These are phyloP conservation scores for Diplodus sargus DNA, from an alignment of 2,797 vertebrate species.

Conservation along the genomic window DNA sequence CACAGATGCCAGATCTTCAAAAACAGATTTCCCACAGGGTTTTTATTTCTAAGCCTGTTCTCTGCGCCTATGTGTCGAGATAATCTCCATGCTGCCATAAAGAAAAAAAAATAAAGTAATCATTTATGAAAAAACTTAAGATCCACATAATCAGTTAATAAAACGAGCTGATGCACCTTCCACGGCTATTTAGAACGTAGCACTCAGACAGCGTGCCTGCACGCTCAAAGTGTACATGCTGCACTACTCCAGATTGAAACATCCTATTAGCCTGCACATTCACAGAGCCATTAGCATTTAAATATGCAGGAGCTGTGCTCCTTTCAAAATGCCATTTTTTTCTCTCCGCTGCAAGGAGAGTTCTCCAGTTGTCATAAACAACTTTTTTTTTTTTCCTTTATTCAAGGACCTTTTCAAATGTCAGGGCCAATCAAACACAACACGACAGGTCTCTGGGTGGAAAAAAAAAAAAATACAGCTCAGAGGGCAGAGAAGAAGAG, in stretches of 20 bases:
- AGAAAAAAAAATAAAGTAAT: slow-evolving; percentile 46
- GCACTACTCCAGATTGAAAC: slow-evolving; percentile 73
- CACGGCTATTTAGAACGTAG: slow-evolving; percentile 62
- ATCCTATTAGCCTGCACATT: slow-evolving; percentile 79
- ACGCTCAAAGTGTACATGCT: slow-evolving; percentile 65
- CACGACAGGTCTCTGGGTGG: slow-evolving; percentile 77
- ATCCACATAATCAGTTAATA: slow-evolving; percentile 67
- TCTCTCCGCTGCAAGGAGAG: slow-evolving; percentile 76
- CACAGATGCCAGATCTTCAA: slow-evolving; percentile 62
- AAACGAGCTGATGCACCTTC: slow-evolving; percentile 68
- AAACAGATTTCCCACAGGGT: slow-evolving; percentile 57
- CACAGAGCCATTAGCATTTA: slow-evolving; percentile 82
- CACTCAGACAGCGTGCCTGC: slow-evolving; percentile 66
- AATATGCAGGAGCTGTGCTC: slow-evolving; percentile 81
- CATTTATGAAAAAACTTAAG: slow-evolving; percentile 43
- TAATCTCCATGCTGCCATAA: slow-evolving; percentile 54
- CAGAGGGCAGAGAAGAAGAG: slow-evolving; percentile 79
- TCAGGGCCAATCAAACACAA: slow-evolving; percentile 84
- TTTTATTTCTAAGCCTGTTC: slow-evolving; percentile 36
- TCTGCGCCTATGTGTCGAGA: slow-evolving; percentile 46
- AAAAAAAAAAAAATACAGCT: slow-evolving; percentile 69
- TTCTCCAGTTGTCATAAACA: slow-evolving; percentile 83
- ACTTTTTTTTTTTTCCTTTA: slow-evolving; percentile 69
- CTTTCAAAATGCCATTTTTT: slow-evolving; percentile 83
- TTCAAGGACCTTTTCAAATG: slow-evolving; percentile 87